Percentiles rank a stretch among this genome's conserved stretches.
Evolutionary conservation across 1,140 invertebrate species (phyloP).

Genomic region (Drosophila athabasca): DNA sequence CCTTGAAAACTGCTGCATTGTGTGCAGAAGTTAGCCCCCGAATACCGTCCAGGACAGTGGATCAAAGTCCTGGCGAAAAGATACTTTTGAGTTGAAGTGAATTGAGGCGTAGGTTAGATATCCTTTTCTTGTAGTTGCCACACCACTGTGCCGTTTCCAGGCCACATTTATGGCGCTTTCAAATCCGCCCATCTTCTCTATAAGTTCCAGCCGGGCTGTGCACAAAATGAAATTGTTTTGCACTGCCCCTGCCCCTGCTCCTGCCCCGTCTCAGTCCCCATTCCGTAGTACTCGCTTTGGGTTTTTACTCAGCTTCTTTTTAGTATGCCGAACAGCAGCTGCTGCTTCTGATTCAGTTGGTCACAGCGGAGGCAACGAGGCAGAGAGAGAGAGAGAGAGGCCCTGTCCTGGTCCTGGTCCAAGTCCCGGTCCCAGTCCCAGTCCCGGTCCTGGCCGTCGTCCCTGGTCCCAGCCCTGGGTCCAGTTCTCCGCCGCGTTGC

Average conservation of each 20-base stretch:
- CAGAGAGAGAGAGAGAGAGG: no score
- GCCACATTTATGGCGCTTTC: slow-evolving; percentile 41
- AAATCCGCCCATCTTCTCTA: slow-evolving; percentile 17
- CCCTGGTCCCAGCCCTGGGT: slow-evolving; percentile 12
- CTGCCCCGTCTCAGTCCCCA: background rate
- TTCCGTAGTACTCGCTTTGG: slow-evolving; percentile 35
- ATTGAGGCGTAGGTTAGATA: background rate
- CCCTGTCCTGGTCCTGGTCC: slow-evolving; percentile 25
- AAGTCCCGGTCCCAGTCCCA: slow-evolving; percentile 21
- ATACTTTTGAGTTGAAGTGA: no score
- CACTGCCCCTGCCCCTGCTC: slow-evolving; percentile 10
- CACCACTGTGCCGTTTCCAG: slow-evolving; percentile 26
- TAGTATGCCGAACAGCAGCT: slow-evolving; percentile 73
- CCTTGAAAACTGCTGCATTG: slow-evolving; percentile 71
- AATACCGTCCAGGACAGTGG: slow-evolving; percentile 33
- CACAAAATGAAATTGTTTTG: slow-evolving; percentile 80
- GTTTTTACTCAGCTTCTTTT: slow-evolving; percentile 63
- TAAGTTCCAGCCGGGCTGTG: slow-evolving; percentile 49
- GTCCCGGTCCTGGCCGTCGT: slow-evolving; percentile 36
- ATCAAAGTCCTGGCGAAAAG: no score
- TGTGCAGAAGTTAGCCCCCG: slow-evolving; percentile 42
- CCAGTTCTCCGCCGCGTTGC: slow-evolving; percentile 56
- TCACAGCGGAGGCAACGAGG: slow-evolving; percentile 1
- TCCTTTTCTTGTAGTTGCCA: background rate
- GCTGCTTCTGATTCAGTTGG: slow-evolving; percentile 26